Evolutionary conservation across 1,140 invertebrate genomes (phyloP), one percentile per base, ranked within the genome.

Genomic region (Chironomus striatipennis): DNA sequence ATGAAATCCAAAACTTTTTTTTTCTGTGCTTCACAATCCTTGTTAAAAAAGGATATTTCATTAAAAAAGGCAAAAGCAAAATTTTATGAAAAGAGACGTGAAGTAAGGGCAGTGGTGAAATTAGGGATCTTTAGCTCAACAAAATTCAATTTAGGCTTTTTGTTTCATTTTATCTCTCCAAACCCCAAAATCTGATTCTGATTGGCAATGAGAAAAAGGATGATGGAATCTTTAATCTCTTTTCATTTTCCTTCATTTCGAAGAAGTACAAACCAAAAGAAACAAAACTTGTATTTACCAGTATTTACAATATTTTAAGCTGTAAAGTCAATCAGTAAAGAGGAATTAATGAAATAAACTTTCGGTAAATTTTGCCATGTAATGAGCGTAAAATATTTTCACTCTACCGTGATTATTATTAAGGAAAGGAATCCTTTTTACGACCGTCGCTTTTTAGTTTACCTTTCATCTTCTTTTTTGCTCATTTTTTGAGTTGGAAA

Each of bases 1-100:
- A 70, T 70, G 65, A 21, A 70, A 70, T 70, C 65, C 65, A 70
- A 70, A 70, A 70, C 17, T 70, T 21, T 70, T 70, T 70, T 70
- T 70, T 20, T 17, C n/a, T 7, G n/a, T 21, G 17, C 20, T 70
- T 7, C 20, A 18, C 18, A 9, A 18, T 18, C 20, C 17, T 18
- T 18, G 20, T 70, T 20, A 70, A 70, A 21, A 21, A 70, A 70
- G 17, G 65, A 70, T 70, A 70, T 70, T 70, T 70, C 65, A 70
- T 70, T 70, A 70, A 18, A 70, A 21, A 70, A 70, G 20, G 65
- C 17, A 20, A 10, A 17, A 21, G 65, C 65, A 57, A 57, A 57
- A 70, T 21, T n/a, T n/a, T n/a, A 7, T 18, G 20, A 21, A 18
- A 20, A 7, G n/a, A 57, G 47, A 57, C 12, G 47, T n/a, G 47